These are phyloP conservation scores for Bufotes viridis DNA, from an alignment of 2,797 vertebrate species.

Conservation along the genomic window DNA sequence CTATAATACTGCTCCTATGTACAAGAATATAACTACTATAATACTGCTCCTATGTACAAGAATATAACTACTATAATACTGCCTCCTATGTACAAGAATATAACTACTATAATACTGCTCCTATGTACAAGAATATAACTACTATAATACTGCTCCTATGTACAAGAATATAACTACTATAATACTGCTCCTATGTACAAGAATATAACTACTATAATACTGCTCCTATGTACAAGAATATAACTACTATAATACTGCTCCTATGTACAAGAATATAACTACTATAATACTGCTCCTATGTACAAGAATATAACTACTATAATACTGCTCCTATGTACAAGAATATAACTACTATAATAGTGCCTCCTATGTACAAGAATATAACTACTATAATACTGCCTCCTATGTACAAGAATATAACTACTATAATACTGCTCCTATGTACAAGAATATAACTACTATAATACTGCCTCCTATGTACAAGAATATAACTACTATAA, in stretches of 20 bases:
- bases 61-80: slow-evolving; percentile 8
- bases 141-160: background rate
- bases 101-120: slow-evolving; percentile 12
- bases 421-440: slow-evolving; percentile 2
- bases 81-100: background rate
- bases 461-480: background rate
- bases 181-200: background rate
- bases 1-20: background rate
- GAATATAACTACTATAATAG: slow-evolving; percentile 4
- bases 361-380: background rate
- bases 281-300: background rate
- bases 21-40: slow-evolving; percentile 1
- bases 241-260: background rate
- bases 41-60: background rate
- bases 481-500: slow-evolving; percentile 4
- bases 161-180: slow-evolving; percentile 24
- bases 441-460: background rate
- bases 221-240: slow-evolving; percentile 7
- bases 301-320: slow-evolving; percentile 13
- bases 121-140: slow-evolving; percentile 20
- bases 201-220: slow-evolving; percentile 11
- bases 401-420: background rate
- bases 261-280: slow-evolving; percentile 3
- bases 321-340: background rate
- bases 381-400: slow-evolving; percentile 13